These are phyloP conservation scores for Acrocephalus kingi DNA, from an alignment of 2,113 vertebrate species.

Conservation along the genomic window DNA sequence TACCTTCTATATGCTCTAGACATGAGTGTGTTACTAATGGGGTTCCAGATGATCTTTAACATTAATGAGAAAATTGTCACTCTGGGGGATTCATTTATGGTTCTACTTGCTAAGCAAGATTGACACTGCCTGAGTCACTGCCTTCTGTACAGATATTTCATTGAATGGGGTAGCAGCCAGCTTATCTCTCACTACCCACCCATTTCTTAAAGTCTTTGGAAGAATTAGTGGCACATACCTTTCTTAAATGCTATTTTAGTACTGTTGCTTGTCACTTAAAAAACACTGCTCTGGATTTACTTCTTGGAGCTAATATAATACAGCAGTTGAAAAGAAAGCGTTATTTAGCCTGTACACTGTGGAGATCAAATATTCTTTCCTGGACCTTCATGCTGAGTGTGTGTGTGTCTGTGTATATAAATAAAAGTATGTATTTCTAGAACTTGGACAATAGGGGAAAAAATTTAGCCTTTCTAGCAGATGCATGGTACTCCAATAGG, in stretches of 20 bases:
- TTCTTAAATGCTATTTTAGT: not conserved
- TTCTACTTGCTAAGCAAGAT: slow-evolving; percentile 34
- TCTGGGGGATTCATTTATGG: slow-evolving; percentile 29
- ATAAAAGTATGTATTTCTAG: not conserved
- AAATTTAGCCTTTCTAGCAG: not conserved
- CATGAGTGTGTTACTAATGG: not conserved
- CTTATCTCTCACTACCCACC: slow-evolving; percentile 14
- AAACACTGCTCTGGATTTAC: not conserved
- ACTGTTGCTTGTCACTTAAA: not conserved
- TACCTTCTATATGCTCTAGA: slow-evolving; percentile 6
- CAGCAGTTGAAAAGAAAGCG: not conserved
- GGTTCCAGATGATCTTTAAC: slow-evolving; percentile 42
- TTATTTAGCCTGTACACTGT: not conserved
- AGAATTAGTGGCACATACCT: not conserved
- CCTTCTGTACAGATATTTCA: slow-evolving; percentile 21
- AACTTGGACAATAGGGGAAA: not conserved
- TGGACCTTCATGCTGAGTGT: not conserved
- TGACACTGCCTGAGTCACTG: not conserved
- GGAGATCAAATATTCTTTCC: not conserved
- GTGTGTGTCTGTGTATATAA: not conserved
- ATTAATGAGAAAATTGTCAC: slow-evolving; percentile 51
- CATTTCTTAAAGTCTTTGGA: slow-evolving; percentile 7
- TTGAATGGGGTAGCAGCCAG: not conserved
- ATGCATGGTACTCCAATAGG: not conserved
- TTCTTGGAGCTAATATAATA: not conserved